phyloP scores from a whole-genome alignment of 2,797 vertebrate species.

The Darevskia mixta region DNA sequence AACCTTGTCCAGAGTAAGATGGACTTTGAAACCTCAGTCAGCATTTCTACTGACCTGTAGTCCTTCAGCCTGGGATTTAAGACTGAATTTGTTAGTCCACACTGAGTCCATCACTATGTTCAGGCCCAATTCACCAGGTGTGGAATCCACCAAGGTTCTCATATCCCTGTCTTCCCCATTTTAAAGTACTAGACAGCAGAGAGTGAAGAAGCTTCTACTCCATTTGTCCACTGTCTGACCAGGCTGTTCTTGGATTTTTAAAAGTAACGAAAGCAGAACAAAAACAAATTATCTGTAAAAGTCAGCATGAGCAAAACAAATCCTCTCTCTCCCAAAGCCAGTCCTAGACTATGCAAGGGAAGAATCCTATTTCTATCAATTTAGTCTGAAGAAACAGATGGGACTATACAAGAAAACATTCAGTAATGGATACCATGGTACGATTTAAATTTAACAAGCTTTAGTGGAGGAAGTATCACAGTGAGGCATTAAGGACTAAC shows the following conservation, averaged over 20 bases:
- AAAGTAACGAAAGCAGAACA: slow-evolving; percentile 13
- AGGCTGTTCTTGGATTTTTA: background rate
- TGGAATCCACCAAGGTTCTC: too few relatives aligned
- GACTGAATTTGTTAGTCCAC: too few relatives aligned
- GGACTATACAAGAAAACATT: slow-evolving; percentile 34
- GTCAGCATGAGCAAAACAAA: slow-evolving; percentile 41
- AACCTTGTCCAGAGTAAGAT: too few relatives aligned
- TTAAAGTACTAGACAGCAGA: too few relatives aligned
- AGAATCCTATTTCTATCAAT: slow-evolving; percentile 8
- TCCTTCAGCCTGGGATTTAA: too few relatives aligned
- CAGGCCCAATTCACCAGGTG: too few relatives aligned
- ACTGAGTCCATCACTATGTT: too few relatives aligned
- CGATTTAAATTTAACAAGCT: slow-evolving; percentile 38
- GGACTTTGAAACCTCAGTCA: too few relatives aligned
- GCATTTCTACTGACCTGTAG: too few relatives aligned
- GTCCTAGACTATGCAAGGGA: background rate
- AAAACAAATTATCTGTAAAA: slow-evolving; percentile 36
- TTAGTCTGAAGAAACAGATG: slow-evolving; percentile 41
- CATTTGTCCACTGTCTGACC: background rate
- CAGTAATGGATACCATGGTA: slow-evolving; percentile 35
- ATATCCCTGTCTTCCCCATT: too few relatives aligned
- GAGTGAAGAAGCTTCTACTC: too few relatives aligned
- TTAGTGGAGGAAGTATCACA: slow-evolving; percentile 32
- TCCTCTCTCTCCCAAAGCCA: slow-evolving; percentile 7
- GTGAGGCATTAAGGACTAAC: slow-evolving; percentile 2